Base-by-base conservation (phyloP, 2,888 invertebrate species). In the Cheilosia urbana region DNA sequence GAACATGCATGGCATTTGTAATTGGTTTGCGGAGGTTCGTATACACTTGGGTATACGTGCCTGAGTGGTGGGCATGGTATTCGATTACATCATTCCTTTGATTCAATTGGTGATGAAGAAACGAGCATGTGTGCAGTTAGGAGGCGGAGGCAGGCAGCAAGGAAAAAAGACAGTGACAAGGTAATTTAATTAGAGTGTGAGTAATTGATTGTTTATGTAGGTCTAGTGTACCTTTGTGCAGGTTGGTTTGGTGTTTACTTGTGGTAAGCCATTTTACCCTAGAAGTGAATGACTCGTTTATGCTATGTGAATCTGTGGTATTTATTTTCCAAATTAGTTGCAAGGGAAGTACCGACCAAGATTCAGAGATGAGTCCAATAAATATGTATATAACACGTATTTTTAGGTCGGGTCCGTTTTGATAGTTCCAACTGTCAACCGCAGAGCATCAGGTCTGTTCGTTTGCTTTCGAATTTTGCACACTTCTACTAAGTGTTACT, bases 21-120 rank as follows among this genome's bases (percentile, higher is more conserved):
- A 72, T 66, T 37, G 65, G 76, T 37, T 37, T 45, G 58, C 17
- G 37, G 58, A 34, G 37, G 17, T 21, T 51, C 21, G 21, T 15
- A 15, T 24, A n/a, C 42, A n/a, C 57, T 6, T 53, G 19, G 1
- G 37, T n/a, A 37, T 45, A 21, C 21, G n/a, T 3, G 9, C 47
- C 9, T 15, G 42, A 42, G n/a, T 42, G 45, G 45, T 76, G 45
- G 63, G 62, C 69, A 58, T 51, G 71, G 63, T 71, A 71, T 82
- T 82, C 57, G 37, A 77, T 82, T 82, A 76, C 81, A 76, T 76
- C 76, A 82, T 71, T 76, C 81, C 75, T 82, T 72, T 72, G 65
- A 77, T 77, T 71, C 77, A 37, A 65, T 72, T 71, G 71, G 65
- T 65, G 69, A 57, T 68, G 73, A 63, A 73, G 62, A 51, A 79